A percentile compares a stretch with the other conserved stretches of the same genome.
phyloP scores from a whole-genome alignment of 2,797 vertebrate species.

The Coracias cyanogaster region DNA sequence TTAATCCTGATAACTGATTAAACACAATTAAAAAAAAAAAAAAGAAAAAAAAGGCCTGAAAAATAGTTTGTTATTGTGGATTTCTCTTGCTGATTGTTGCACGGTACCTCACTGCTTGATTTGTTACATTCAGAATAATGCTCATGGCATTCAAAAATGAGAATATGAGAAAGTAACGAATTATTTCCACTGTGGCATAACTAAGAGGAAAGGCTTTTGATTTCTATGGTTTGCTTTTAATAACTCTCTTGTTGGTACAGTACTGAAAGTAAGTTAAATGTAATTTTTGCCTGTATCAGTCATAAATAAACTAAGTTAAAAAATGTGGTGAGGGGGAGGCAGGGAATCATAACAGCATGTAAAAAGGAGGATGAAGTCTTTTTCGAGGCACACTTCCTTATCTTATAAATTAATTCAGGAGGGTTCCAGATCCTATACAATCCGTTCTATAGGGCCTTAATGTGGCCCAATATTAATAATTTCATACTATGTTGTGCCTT shows the following conservation, averaged over 20 bases:
- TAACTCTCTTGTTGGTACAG: neutral
- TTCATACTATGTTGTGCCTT: neutral
- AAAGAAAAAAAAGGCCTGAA: neutral
- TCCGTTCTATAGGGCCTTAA: neutral
- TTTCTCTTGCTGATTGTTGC: neutral
- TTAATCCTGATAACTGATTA: neutral
- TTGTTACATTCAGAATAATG: neutral
- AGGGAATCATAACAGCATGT: neutral
- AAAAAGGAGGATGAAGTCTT: neutral
- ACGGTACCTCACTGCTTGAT: neutral
- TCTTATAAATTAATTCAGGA: neutral
- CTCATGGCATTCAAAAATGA: neutral
- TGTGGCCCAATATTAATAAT: neutral
- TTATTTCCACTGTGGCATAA: constrained; percentile 32
- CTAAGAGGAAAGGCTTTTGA: constrained; percentile 5
- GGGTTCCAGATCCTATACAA: neutral
- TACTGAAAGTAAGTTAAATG: neutral
- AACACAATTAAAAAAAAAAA: neutral
- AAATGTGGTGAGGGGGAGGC: neutral
- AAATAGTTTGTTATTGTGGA: neutral
- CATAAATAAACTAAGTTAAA: neutral
- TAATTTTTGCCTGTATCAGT: neutral
- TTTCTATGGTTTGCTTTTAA: neutral
- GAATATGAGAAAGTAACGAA: neutral
- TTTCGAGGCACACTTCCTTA: neutral